These are phyloP conservation scores for Alosa sapidissima DNA, from an alignment of 2,797 vertebrate species.

Conservation along the genomic window DNA sequence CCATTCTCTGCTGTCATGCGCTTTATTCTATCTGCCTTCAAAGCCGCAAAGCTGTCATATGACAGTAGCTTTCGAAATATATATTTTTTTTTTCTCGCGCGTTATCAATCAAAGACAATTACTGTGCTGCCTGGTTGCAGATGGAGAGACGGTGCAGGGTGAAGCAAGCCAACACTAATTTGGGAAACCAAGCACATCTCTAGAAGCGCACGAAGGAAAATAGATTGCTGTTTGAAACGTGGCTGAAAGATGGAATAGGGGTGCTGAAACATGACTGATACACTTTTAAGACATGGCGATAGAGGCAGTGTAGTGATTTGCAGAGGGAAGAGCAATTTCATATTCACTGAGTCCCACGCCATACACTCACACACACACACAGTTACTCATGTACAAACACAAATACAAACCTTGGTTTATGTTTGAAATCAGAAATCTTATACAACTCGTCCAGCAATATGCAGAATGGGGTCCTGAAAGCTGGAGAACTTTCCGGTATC, in stretches of 20 bases:
- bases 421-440: not conserved
- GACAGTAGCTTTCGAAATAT: not conserved
- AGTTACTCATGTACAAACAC: not conserved
- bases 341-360: not conserved
- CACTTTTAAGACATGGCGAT: not conserved
- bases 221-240: conserved; percentile 2
- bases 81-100: not conserved
- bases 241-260: not conserved
- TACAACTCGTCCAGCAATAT: not conserved
- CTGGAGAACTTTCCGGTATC: not conserved
- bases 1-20: not conserved
- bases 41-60: conserved; percentile 10
- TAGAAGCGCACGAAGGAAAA: not conserved
- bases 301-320: not conserved
- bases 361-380: not conserved
- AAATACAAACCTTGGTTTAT: not conserved
- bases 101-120: conserved; percentile 21
- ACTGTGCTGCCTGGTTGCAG: not conserved
- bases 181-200: conserved; percentile 20
- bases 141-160: not conserved
- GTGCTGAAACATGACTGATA: not conserved
- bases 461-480: not conserved
- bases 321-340: not conserved
- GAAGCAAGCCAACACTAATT: conserved; percentile 3
- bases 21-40: conserved; percentile 7